Percentiles rank a stretch among this genome's conserved stretches.
Conservation (phyloP, 2,888 invertebrate species). For the Abrostola triplasia region DNA sequence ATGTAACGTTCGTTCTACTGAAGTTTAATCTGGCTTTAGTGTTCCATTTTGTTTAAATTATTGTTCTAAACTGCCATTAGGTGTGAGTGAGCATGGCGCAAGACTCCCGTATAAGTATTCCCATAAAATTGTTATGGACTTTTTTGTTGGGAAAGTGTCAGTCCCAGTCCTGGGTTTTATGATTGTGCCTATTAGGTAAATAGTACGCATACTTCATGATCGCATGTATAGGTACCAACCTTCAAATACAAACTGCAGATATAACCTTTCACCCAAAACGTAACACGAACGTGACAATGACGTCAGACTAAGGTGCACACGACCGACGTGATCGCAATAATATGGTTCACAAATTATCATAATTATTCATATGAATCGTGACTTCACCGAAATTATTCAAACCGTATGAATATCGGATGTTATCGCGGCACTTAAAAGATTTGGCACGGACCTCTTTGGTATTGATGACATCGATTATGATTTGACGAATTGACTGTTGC, state of each 20-base stretch:
- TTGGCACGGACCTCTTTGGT: slow-evolving; percentile 31
- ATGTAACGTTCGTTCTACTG: no score
- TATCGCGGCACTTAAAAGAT: slow-evolving; percentile 18
- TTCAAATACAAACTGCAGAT: not conserved
- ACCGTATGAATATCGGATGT: slow-evolving; percentile 12
- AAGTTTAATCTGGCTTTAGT: no score
- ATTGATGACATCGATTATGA: slow-evolving; percentile 11
- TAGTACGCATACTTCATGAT: no score
- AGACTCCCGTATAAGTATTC: no score
- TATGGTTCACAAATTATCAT: slow-evolving; percentile 13
- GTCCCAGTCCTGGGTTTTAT: no score
- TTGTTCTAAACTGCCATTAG: no score
- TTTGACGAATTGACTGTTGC: slow-evolving; percentile 9
- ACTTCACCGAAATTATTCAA: slow-evolving; percentile 12
- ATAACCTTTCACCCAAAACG: not conserved
- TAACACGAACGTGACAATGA: not conserved
- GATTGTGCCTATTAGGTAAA: no score
- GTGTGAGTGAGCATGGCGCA: no score
- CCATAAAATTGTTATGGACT: no score
- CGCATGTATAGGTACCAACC: no score
- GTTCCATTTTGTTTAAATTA: no score
- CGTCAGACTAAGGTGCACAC: not conserved
- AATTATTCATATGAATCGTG: slow-evolving; percentile 32
- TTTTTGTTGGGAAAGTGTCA: no score
- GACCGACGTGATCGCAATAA: slow-evolving; percentile 28